Base-by-base conservation (phyloP, 2,888 invertebrate genomes). In the Hedya salicella region DNA sequence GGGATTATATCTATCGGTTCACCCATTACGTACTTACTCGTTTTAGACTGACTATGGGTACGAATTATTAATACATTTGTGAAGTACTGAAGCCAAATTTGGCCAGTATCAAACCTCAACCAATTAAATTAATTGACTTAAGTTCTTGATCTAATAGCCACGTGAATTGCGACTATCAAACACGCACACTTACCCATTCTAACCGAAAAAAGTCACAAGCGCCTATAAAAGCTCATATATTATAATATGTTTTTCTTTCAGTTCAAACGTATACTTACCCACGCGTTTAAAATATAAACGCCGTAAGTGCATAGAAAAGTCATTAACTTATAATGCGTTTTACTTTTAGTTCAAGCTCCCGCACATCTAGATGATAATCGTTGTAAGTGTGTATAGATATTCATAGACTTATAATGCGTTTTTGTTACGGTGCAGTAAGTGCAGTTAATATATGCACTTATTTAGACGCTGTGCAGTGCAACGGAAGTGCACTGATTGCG, bases 401-500 rank as follows among this genome's bases (percentile, higher is more conserved):
- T 6, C 25, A 25, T 25, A 3, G 2, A 25, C 25, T 3, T 6
- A 6, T 25, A 25, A 25, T 25, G 25, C 25, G 25, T 25, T 25
- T 25, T 25, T 1, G 36, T 6, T 16, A 3, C 8, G n/a, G 16
- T n/a, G 13, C 30, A 16, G 3, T 36, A 11, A 40, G 5, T 52
- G n/a, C 17, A 46, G 46, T n/a, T n/a, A n/a, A 46, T 19, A 59
- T n/a, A 40, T 39, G 48, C 53, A 53, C 57, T 64, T 52, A 61
- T 30, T 40, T 17, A 39, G 42, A 52, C 32, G 64, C 42, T 36
- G 44, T 44, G 21, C 57, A 73, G 67, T 64, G 68, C 66, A 69
- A 64, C 73, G 78, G 75, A 79, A 77, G 77, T 75, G 75, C 71
- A 72, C 70, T 53, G 68, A 56, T 67, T 62, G 67, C 74, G 75